Conservation (phyloP, 2,888 invertebrate genomes). For the Agriopis aurantiaria region DNA sequence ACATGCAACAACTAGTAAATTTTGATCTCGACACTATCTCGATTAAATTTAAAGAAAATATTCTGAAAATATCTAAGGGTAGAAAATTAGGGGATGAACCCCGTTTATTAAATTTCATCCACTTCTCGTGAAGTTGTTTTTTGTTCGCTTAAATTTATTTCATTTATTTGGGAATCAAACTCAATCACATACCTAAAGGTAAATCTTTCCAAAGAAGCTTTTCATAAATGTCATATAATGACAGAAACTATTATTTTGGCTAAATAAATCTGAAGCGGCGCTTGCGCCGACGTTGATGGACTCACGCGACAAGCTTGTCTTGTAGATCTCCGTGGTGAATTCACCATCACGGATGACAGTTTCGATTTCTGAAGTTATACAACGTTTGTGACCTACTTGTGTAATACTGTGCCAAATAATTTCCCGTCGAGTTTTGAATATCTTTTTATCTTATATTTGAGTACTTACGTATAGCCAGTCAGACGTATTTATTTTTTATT, state of each 20-base stretch:
- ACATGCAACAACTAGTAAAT: too few relatives aligned
- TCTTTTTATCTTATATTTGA: neutral
- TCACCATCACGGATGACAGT: constrained; percentile 52
- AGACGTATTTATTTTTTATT: too few relatives aligned
- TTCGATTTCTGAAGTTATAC: constrained; percentile 43
- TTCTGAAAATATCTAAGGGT: too few relatives aligned
- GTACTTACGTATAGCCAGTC: too few relatives aligned
- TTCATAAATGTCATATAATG: neutral
- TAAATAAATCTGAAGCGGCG: constrained; percentile 7
- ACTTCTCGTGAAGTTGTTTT: too few relatives aligned
- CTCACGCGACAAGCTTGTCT: constrained; percentile 49
- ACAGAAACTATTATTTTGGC: neutral
- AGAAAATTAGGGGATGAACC: too few relatives aligned
- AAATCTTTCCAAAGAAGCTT: neutral
- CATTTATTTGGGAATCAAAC: neutral
- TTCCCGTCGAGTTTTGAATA: neutral
- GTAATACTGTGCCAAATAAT: constrained; percentile 25
- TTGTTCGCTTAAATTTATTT: neutral
- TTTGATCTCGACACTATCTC: too few relatives aligned
- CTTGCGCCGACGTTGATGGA: constrained; percentile 50
- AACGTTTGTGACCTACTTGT: constrained; percentile 47
- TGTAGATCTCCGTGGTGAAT: constrained; percentile 51
- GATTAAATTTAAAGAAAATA: too few relatives aligned
- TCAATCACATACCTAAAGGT: too few relatives aligned
- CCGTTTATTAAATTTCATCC: too few relatives aligned